A percentile compares a stretch with the other conserved stretches of the same genome.
phyloP scores from a whole-genome alignment of 2,888 invertebrate species.

The Drosophila paramelanica region DNA sequence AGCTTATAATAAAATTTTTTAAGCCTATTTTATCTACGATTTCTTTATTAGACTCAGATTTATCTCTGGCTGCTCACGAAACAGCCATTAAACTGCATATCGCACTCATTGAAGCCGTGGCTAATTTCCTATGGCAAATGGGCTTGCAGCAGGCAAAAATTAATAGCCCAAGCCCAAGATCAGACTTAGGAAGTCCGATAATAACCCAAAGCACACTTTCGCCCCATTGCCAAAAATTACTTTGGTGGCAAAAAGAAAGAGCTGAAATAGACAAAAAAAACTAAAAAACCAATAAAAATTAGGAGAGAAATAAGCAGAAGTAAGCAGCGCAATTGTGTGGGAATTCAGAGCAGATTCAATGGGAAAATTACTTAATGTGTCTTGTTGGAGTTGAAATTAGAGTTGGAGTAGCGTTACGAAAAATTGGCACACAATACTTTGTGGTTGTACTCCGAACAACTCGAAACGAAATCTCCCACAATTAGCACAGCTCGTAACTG shows the following conservation, averaged over 20 bases:
- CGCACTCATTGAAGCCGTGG: slow-evolving; percentile 38
- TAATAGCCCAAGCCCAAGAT: slow-evolving; percentile 13
- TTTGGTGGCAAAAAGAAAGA: slow-evolving; percentile 26
- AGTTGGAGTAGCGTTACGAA: slow-evolving; percentile 23
- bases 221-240: slow-evolving; percentile 36
- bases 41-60: background rate
- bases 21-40: background rate
- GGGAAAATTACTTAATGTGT: slow-evolving; percentile 77
- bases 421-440: slow-evolving; percentile 64
- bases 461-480: slow-evolving; percentile 63
- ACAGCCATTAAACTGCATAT: slow-evolving; percentile 31
- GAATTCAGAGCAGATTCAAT: slow-evolving; percentile 70
- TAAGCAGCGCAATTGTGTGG: slow-evolving; percentile 67
- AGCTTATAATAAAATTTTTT: too few species aligned
- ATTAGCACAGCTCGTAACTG: slow-evolving; percentile 53
- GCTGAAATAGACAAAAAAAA: background rate
- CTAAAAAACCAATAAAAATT: slow-evolving; percentile 39
- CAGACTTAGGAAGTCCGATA: slow-evolving; percentile 19
- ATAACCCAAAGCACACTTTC: slow-evolving; percentile 48
- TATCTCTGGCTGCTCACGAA: slow-evolving; percentile 41
- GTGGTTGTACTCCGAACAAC: slow-evolving; percentile 39
- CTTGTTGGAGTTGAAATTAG: slow-evolving; percentile 1
- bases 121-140: slow-evolving; percentile 34
- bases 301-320: slow-evolving; percentile 45
- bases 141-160: slow-evolving; percentile 16